phyloP scores from a whole-genome alignment of 2,113 vertebrate genomes.

The Lanius collurio region DNA sequence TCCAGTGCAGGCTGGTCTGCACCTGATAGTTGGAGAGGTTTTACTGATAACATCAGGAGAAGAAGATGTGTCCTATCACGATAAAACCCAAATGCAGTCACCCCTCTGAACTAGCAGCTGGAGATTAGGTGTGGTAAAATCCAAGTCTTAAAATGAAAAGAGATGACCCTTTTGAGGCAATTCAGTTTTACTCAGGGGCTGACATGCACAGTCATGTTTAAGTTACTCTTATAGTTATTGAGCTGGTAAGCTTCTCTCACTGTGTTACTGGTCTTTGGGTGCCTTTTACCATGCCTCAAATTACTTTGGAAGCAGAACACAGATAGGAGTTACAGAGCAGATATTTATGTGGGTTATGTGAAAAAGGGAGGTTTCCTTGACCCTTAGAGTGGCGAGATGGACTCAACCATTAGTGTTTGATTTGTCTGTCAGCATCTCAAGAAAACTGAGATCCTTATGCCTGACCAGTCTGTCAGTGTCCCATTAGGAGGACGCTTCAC shows the following conservation, averaged over 20 bases:
- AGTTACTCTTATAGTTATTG: neutral
- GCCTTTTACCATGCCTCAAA: neutral
- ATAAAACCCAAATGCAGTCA: neutral
- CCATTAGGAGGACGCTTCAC: neutral
- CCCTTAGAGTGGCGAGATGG: neutral
- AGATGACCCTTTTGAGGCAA: neutral
- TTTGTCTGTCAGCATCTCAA: neutral
- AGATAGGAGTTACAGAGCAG: neutral
- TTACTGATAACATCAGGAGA: neutral
- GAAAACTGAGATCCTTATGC: neutral
- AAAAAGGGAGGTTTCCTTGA: neutral
- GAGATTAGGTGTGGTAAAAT: neutral
- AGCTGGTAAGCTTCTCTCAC: neutral
- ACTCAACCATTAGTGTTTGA: neutral
- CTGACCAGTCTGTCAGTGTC: neutral
- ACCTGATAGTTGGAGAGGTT: neutral
- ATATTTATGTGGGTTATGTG: neutral
- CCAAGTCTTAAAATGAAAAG: neutral
- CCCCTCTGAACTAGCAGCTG: neutral
- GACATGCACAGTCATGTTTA: neutral
- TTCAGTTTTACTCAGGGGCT: neutral
- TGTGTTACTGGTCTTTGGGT: neutral
- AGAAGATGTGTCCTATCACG: neutral
- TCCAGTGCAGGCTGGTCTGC: neutral
- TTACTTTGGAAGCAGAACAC: neutral